Percentiles rank a stretch among this genome's conserved stretches.
These are phyloP conservation scores for Protosalanx chinensis DNA, from an alignment of 2,797 vertebrate genomes.

Conservation along the genomic window DNA sequence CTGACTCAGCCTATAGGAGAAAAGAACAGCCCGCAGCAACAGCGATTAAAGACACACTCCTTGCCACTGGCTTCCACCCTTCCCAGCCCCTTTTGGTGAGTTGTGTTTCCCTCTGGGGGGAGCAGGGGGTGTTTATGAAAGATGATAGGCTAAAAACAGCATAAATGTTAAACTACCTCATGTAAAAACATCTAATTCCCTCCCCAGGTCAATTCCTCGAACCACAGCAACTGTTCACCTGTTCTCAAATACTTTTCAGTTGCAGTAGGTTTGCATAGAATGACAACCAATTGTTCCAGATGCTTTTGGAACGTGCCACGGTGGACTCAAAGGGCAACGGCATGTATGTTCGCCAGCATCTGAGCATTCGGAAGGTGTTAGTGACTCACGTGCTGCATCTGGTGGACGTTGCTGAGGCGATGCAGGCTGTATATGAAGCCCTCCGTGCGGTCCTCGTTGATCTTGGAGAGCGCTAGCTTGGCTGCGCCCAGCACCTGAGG, in stretches of 20 bases:
- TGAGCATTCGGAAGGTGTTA: not conserved
- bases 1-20: slow-evolving; percentile 44
- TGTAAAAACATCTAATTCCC: not conserved
- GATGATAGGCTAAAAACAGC: not conserved
- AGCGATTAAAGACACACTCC: slow-evolving; percentile 7
- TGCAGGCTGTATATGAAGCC: slow-evolving; percentile 68
- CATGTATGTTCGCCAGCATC: not conserved
- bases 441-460: slow-evolving; percentile 66
- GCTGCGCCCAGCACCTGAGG: slow-evolving; percentile 39
- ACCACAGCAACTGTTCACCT: not conserved
- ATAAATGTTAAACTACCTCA: not conserved
- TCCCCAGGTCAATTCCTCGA: not conserved
- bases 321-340: not conserved
- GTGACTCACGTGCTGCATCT: slow-evolving; percentile 62
- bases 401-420: slow-evolving; percentile 63
- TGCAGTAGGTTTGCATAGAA: not conserved
- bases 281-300: not conserved
- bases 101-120: not conserved
- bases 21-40: slow-evolving; percentile 25
- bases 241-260: not conserved
- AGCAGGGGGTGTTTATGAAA: not conserved
- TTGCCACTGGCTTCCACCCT: not conserved
- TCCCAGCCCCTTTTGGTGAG: not conserved
- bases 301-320: not conserved
- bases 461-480: slow-evolving; percentile 56